These are phyloP conservation scores for Ectemnius cavifrons DNA, from an alignment of 2,888 invertebrate genomes.

Conservation along the genomic window DNA sequence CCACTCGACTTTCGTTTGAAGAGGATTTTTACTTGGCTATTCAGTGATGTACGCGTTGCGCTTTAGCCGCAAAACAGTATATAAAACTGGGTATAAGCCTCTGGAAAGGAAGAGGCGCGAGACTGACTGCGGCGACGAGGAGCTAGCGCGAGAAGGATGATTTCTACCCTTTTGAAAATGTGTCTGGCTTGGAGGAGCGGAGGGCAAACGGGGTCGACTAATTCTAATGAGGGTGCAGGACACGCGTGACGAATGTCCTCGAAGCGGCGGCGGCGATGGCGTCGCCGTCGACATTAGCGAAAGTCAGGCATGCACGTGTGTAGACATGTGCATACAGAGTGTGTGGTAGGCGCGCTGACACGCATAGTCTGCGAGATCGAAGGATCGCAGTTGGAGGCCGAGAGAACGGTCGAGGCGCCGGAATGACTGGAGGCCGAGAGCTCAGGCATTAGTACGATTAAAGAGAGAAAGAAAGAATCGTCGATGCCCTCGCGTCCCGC, in stretches of 20 bases:
- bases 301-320: neutral
- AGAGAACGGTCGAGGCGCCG: constrained; percentile 10
- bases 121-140: too few relatives aligned
- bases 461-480: neutral
- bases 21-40: too few relatives aligned
- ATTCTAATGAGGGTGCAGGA: neutral
- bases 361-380: neutral
- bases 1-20: too few relatives aligned
- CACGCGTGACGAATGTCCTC: constrained; percentile 3
- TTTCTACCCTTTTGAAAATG: too few relatives aligned
- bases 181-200: too few relatives aligned
- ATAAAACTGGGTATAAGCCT: too few relatives aligned
- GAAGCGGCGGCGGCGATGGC: neutral
- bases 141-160: too few relatives aligned
- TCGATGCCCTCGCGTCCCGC: neutral
- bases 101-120: too few relatives aligned
- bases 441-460: constrained; percentile 1
- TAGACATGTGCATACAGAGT: too few relatives aligned
- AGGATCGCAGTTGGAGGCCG: neutral
- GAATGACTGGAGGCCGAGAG: neutral
- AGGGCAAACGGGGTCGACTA: neutral
- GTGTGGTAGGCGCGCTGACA: too few relatives aligned
- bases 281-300: neutral
- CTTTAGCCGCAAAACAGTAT: too few relatives aligned
- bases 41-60: too few relatives aligned